Evolutionary conservation across 2,113 vertebrate species (phyloP).

Genomic region (Macheiramphus alcinus): DNA sequence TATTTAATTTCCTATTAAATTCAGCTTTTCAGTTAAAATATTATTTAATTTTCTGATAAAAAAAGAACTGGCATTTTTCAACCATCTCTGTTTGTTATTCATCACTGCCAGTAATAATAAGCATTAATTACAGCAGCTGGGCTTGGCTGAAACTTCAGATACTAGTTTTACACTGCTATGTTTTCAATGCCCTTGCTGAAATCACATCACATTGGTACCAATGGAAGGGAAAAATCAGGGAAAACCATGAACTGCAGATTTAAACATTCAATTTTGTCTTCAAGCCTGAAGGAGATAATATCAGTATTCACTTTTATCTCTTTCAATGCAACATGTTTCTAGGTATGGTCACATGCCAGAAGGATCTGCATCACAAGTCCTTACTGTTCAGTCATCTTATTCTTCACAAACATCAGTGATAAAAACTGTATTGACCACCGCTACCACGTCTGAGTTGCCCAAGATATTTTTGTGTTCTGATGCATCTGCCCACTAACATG

Average conservation of each 20-base stretch:
- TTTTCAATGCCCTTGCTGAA: neutral
- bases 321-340: accelerated
- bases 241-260: neutral
- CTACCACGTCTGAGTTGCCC: neutral
- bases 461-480: neutral
- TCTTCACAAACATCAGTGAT: neutral
- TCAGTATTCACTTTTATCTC: neutral
- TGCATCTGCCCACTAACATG: neutral
- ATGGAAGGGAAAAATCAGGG: neutral
- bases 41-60: neutral
- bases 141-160: neutral
- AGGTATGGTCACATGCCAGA: neutral
- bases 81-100: neutral
- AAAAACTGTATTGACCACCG: neutral
- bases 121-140: neutral
- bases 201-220: neutral
- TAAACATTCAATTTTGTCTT: neutral
- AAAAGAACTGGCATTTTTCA: neutral
- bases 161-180: neutral
- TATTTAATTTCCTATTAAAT: neutral
- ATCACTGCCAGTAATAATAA: neutral
- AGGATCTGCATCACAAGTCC: neutral
- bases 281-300: neutral
- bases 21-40: neutral
- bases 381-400: neutral